These are phyloP conservation scores for Danionella dracula DNA, from an alignment of 2,797 vertebrate species.

Conservation along the genomic window DNA sequence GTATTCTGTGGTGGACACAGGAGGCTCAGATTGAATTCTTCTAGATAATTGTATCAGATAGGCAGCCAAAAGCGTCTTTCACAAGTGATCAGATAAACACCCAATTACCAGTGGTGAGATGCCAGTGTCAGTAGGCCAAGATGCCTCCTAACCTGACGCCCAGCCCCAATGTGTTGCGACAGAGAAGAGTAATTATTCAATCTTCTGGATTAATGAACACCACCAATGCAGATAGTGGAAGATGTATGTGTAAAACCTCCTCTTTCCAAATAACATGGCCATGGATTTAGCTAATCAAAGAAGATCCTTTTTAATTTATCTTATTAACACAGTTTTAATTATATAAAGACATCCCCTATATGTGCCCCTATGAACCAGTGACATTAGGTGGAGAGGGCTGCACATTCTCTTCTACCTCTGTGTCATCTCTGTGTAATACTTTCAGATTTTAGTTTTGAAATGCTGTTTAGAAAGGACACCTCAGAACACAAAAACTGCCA, in stretches of 20 bases:
- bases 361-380: no score
- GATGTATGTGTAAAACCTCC: slow-evolving; percentile 52
- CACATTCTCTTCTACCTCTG: no score
- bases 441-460: no score
- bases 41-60: slow-evolving; percentile 91
- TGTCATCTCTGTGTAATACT: no score
- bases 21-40: slow-evolving; percentile 72
- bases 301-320: no score
- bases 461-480: no score
- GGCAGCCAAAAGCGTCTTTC: slow-evolving; percentile 69
- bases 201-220: slow-evolving; percentile 72
- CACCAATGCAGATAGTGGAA: slow-evolving; percentile 57
- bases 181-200: slow-evolving; percentile 65
- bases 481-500: no score
- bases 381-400: no score
- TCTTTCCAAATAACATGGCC: slow-evolving; percentile 46
- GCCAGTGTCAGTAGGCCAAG: slow-evolving; percentile 61
- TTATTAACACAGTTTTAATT: no score
- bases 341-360: no score
- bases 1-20: slow-evolving; percentile 62
- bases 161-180: slow-evolving; percentile 51
- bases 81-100: slow-evolving; percentile 91
- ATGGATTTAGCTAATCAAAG: slow-evolving; percentile 39
- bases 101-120: slow-evolving; percentile 84
- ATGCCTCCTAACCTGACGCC: slow-evolving; percentile 49